Conservation (phyloP, 1,140 invertebrate genomes). For the Calephelis nemesis region DNA sequence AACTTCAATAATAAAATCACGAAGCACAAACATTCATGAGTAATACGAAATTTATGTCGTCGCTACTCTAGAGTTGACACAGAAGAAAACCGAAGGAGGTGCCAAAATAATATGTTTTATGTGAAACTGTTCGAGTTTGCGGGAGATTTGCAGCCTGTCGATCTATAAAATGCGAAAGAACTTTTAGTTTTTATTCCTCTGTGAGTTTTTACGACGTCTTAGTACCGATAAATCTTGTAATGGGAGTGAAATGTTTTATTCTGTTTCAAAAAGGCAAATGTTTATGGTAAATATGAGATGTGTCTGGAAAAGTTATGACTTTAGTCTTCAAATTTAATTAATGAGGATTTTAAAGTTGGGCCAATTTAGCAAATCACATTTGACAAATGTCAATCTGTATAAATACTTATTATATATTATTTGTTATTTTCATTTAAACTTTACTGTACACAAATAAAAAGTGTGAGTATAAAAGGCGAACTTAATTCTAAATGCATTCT, state of each 20-base stretch:
- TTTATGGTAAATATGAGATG: too few relatives aligned
- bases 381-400: too few relatives aligned
- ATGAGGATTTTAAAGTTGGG: too few relatives aligned
- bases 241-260: slow-evolving; percentile 11
- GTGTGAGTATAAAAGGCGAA: too few relatives aligned
- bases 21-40: slow-evolving; percentile 3
- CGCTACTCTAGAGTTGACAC: slow-evolving; percentile 18
- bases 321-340: too few relatives aligned
- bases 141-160: slow-evolving; percentile 15
- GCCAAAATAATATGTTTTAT: slow-evolving; percentile 19
- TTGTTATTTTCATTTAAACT: too few relatives aligned
- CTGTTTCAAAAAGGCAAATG: not conserved
- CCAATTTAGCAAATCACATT: too few relatives aligned
- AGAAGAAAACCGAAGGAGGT: slow-evolving; percentile 17
- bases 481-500: too few relatives aligned
- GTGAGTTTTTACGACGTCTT: slow-evolving; percentile 3
- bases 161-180: slow-evolving; percentile 14
- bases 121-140: slow-evolving; percentile 18
- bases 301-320: too few relatives aligned
- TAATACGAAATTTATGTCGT: slow-evolving; percentile 12
- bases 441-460: too few relatives aligned
- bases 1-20: not conserved
- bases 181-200: slow-evolving; percentile 14
- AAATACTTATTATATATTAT: too few relatives aligned
- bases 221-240: slow-evolving; percentile 7